A percentile compares a stretch with the other conserved stretches of the same genome.
These are phyloP conservation scores for Onthophagus sagittarius DNA, from an alignment of 2,888 invertebrate species.

Conservation along the genomic window DNA sequence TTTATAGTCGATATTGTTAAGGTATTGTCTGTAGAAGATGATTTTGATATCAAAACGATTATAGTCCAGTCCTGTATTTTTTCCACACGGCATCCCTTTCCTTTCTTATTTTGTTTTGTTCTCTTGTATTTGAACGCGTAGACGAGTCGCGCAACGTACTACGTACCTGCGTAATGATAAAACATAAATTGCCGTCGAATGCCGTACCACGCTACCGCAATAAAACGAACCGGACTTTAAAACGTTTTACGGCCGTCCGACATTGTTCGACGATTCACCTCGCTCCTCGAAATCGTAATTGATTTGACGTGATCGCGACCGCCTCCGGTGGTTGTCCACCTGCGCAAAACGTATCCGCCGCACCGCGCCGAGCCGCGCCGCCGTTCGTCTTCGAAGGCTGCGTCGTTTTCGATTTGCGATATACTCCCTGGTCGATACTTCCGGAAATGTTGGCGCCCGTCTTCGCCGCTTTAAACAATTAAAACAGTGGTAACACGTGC, in stretches of 20 bases:
- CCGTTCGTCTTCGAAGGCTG: not conserved
- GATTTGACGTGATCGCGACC: conserved; percentile 8
- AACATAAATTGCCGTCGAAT: conserved; percentile 5
- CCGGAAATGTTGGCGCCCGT: not conserved
- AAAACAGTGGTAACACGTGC: not conserved
- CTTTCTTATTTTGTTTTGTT: not conserved
- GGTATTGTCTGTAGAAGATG: too few species aligned
- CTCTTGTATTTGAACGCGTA: not conserved
- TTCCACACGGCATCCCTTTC: not conserved
- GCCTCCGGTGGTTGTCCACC: not conserved
- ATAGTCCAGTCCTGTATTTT: not conserved
- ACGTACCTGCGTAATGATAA: conserved; percentile 4
- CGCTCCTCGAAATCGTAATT: conserved; percentile 7
- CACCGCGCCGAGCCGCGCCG: not conserved
- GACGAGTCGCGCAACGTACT: not conserved
- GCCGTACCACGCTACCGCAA: conserved; percentile 9
- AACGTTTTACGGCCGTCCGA: conserved; percentile 3
- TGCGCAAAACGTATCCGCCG: not conserved
- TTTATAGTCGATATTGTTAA: too few species aligned
- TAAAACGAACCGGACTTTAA: conserved; percentile 6
- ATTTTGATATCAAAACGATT: too few species aligned
- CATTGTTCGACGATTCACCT: conserved; percentile 9
- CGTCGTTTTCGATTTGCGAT: too few species aligned
- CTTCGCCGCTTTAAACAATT: not conserved
- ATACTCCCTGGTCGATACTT: not conserved